A percentile compares a stretch with the other conserved stretches of the same genome.
These are phyloP conservation scores for Ranitomeya imitator DNA, from an alignment of 2,113 vertebrate genomes.

Conservation along the genomic window DNA sequence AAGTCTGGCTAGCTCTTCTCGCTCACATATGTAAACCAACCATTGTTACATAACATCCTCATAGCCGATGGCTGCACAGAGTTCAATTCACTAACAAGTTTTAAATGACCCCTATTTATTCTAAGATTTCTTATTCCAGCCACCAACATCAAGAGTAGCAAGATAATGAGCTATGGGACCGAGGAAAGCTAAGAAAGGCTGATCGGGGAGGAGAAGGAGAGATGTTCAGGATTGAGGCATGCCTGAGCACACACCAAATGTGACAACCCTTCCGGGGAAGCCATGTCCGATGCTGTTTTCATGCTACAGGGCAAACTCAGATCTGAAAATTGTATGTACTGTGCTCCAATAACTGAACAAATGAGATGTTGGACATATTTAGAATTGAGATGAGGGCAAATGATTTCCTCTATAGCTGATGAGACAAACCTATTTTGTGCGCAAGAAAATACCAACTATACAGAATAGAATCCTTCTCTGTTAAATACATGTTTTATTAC, in stretches of 20 bases:
- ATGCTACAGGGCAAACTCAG: slow-evolving; percentile 48
- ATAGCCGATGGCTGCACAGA: slow-evolving; percentile 11
- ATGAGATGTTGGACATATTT: slow-evolving; percentile 32
- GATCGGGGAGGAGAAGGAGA: slow-evolving; percentile 29
- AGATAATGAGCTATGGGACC: slow-evolving; percentile 42
- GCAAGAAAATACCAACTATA: slow-evolving; percentile 1
- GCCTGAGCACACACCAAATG: slow-evolving; percentile 36
- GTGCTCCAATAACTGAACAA: slow-evolving; percentile 44
- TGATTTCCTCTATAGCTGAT: not conserved
- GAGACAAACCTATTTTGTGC: slow-evolving; percentile 11
- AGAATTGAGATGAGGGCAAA: slow-evolving; percentile 21
- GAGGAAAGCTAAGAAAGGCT: slow-evolving; percentile 15
- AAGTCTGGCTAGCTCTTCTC: not conserved
- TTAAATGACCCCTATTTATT: slow-evolving; percentile 17
- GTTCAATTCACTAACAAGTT: not conserved
- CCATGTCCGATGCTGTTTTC: slow-evolving; percentile 20
- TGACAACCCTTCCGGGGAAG: slow-evolving; percentile 41
- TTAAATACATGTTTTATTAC: not conserved
- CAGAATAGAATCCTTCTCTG: not conserved
- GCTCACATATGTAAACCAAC: not conserved
- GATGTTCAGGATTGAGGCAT: slow-evolving; percentile 32
- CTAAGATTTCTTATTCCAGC: slow-evolving; percentile 29
- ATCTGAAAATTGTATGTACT: slow-evolving; percentile 31
- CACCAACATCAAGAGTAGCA: slow-evolving; percentile 6
- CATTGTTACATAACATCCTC: not conserved